Conservation (phyloP, 2,888 invertebrate genomes). For the Stenichneumon culpator region DNA sequence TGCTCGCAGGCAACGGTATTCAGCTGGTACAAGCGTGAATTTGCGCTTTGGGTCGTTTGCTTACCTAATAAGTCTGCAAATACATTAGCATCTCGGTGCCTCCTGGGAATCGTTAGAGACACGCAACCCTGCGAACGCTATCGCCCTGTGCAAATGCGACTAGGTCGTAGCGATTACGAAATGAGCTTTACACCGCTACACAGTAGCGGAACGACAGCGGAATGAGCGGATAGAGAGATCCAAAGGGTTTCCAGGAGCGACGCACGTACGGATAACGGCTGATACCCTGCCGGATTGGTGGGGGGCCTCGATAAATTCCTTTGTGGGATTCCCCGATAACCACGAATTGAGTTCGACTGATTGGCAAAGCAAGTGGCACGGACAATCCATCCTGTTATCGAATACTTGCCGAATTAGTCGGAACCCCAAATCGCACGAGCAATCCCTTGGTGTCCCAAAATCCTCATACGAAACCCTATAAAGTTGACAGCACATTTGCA, state of each 20-base stretch:
- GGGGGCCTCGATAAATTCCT: slow-evolving; percentile 43
- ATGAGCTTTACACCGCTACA: slow-evolving; percentile 7
- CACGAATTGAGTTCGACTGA: slow-evolving; percentile 31
- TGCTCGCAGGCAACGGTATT: background rate
- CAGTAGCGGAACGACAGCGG: background rate
- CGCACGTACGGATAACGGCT: slow-evolving; percentile 8
- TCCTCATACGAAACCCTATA: too few species aligned
- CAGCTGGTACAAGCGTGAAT: background rate
- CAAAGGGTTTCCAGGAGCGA: slow-evolving; percentile 23
- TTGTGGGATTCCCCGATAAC: slow-evolving; percentile 38
- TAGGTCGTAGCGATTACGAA: slow-evolving; percentile 12
- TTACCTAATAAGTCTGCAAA: slow-evolving; percentile 43
- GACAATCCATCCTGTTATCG: background rate
- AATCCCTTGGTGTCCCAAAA: background rate
- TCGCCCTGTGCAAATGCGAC: slow-evolving; percentile 10
- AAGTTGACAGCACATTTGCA: too few species aligned
- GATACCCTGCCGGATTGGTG: background rate
- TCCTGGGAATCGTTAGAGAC: background rate
- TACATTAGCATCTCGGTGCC: slow-evolving; percentile 20
- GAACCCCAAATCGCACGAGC: background rate
- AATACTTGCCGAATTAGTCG: background rate
- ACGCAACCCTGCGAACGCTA: slow-evolving; percentile 22
- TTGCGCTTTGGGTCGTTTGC: slow-evolving; percentile 21
- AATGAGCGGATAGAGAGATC: slow-evolving; percentile 9
- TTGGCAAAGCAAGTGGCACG: slow-evolving; percentile 36